Evolutionary conservation across 2,888 invertebrate genomes (phyloP), one percentile per base, ranked within the genome.

Genomic region (Luperina testacea): DNA sequence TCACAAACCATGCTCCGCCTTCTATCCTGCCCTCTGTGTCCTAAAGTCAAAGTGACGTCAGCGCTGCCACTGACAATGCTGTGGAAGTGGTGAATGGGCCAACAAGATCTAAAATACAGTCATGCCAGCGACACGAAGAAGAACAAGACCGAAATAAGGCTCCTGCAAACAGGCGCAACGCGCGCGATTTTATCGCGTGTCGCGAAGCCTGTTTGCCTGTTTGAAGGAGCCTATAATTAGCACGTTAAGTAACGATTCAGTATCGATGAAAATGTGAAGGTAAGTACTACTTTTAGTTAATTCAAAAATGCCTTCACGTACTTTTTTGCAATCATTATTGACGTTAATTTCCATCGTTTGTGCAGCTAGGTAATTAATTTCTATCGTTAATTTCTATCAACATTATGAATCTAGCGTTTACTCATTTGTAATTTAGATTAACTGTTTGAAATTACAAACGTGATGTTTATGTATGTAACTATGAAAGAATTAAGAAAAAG

Each of bases 381-480:
- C n/a, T n/a, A n/a, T n/a, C n/a, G n/a, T n/a, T n/a, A n/a, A n/a
- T n/a, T n/a, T n/a, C n/a, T n/a, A 38, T 71, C 61, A 38, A 20
- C 32, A 70, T 53, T 15, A 51, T 5, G 9, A 45, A 20, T 45
- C 1, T 15, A 42, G 27, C 45, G 9, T 45, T 42, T 5, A 45
- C 9, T 45, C 8, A 72, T 65, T 72, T 72, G 27, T 27, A 72
- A 72, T 72, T 67, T 27, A 72, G 42, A 65, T 67, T 15, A 65
- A 27, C 61, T 27, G 15, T 32, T 67, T 24, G 24, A 9, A 65
- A 72, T 65, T 13, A 27, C 27, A 27, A 65, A 27, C 42, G 15
- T 24, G 45, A 72, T 72, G 15, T 45, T 20, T 65, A 32, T 38
- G 2, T 70, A 53, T 53, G 20, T 20, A 27, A 20, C 20, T 68